A percentile compares a stretch with the other conserved stretches of the same genome.
These are phyloP conservation scores for Calliopsis andreniformis DNA, from an alignment of 1,140 invertebrate species.

Conservation along the genomic window DNA sequence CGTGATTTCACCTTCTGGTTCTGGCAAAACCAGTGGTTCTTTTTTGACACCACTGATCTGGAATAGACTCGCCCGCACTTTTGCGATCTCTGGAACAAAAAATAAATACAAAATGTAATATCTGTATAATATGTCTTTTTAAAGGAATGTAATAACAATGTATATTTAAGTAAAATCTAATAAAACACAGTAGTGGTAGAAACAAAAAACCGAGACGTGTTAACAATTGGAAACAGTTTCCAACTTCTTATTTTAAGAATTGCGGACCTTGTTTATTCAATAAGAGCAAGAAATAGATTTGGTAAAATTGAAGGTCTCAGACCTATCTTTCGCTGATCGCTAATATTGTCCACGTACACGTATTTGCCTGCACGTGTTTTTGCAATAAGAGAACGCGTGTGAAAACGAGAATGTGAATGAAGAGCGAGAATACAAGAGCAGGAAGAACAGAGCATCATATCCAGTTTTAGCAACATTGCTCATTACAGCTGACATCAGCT, in stretches of 20 bases:
- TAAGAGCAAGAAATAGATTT: too few species aligned
- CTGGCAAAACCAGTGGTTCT: constrained; percentile 95
- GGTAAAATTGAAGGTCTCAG: too few species aligned
- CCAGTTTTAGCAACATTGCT: constrained; percentile 70
- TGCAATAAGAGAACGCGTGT: neutral
- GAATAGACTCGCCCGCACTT: constrained; percentile 97
- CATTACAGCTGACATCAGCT: constrained; percentile 74
- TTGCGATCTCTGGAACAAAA: constrained; percentile 96
- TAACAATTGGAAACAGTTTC: too few species aligned
- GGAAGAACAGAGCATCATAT: constrained; percentile 58
- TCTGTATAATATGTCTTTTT: neutral
- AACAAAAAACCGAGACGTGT: too few species aligned
- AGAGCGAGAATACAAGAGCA: constrained; percentile 14
- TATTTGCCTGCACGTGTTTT: too few species aligned
- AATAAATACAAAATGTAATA: neutral
- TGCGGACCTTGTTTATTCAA: too few species aligned
- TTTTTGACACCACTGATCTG: constrained; percentile 98
- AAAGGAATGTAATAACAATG: neutral
- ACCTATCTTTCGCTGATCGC: too few species aligned
- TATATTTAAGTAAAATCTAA: neutral
- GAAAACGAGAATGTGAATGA: constrained; percentile 29
- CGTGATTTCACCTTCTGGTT: constrained; percentile 93
- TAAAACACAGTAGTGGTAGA: constrained; percentile 6
- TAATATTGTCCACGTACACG: too few species aligned
- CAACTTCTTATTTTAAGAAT: too few species aligned